These are phyloP conservation scores for Micronycteris hirsuta DNA, from an alignment of 2,113 vertebrate species.

Conservation along the genomic window DNA sequence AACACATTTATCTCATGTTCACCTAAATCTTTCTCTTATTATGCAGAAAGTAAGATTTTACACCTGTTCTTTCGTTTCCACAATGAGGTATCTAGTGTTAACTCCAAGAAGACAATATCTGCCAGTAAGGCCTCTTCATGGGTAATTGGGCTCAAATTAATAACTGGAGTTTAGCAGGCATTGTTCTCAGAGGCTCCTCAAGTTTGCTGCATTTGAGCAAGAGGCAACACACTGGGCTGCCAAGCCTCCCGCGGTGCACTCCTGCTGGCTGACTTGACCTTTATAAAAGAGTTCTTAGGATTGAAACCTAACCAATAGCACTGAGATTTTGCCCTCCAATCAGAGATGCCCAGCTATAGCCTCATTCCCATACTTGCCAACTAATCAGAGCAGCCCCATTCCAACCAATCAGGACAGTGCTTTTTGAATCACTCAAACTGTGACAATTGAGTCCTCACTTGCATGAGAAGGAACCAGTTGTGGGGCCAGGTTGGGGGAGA, in stretches of 20 bases:
- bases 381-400: background rate
- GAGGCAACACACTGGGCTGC: background rate
- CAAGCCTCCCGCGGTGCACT: background rate
- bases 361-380: background rate
- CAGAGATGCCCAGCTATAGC: background rate
- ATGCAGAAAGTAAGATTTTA: background rate
- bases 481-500: background rate
- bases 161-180: background rate
- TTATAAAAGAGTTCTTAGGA: background rate
- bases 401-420: background rate
- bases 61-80: background rate
- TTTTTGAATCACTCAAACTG: background rate
- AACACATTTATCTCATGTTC: background rate
- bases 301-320: background rate
- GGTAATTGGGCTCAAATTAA: background rate
- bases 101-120: background rate
- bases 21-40: conserved; percentile 2
- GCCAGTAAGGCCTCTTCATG: background rate
- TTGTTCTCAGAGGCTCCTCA: background rate
- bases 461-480: background rate
- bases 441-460: background rate
- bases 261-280: background rate
- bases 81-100: background rate
- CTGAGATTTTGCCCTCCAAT: background rate
- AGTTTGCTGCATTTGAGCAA: background rate